phyloP scores from a whole-genome alignment of 2,113 vertebrate genomes.

The Jaculus jaculus region DNA sequence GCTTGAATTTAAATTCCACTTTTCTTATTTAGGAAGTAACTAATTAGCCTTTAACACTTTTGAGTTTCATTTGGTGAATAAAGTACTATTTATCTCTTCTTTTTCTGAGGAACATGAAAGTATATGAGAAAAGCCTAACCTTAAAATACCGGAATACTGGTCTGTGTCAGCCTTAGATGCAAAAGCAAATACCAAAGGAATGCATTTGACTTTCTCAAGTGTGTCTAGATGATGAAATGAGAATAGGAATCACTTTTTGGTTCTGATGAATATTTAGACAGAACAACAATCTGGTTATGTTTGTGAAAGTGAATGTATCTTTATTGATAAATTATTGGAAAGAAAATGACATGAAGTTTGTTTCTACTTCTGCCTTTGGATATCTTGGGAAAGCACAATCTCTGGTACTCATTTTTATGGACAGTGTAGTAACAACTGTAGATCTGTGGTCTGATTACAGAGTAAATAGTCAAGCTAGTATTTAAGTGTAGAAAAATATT shows the following conservation, averaged over 20 bases:
- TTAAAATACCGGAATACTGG: not conserved
- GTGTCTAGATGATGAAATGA: not conserved
- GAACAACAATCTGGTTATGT: not conserved
- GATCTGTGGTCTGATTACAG: not conserved
- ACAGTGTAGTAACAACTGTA: not conserved
- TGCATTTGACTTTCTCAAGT: not conserved
- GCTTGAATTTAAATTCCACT: slow-evolving; percentile 10
- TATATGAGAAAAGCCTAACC: not conserved
- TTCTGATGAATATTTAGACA: slow-evolving; percentile 8
- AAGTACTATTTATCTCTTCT: not conserved
- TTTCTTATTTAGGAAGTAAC: not conserved
- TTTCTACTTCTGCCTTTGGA: not conserved
- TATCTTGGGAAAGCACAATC: slow-evolving; percentile 11
- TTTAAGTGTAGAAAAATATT: slow-evolving; percentile 18
- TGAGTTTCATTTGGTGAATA: not conserved
- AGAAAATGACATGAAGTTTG: not conserved
- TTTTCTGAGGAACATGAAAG: not conserved
- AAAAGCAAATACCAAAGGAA: not conserved
- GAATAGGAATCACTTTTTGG: not conserved
- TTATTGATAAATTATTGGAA: not conserved
- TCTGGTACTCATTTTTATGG: not conserved
- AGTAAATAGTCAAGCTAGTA: not conserved
- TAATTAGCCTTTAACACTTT: not conserved
- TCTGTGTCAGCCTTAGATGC: not conserved
- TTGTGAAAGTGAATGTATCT: not conserved